Evolutionary conservation across 2,888 invertebrate species (phyloP), one percentile per base, ranked within the genome.

Genomic region (Ptychoptera albimana): DNA sequence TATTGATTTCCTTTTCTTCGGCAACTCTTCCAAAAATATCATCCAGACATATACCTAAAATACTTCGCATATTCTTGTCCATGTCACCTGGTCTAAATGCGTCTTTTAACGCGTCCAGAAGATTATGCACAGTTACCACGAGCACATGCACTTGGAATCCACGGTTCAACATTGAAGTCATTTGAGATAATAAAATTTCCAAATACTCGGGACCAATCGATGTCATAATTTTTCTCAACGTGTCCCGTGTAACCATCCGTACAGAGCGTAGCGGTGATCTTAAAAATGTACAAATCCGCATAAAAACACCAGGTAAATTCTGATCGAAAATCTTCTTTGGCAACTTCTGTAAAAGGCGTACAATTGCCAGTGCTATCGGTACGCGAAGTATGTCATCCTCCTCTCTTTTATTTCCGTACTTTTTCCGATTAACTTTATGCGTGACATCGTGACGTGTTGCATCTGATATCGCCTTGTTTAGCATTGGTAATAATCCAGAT

Each of bases 121-220:
- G 75, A 0, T 82, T 75, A 58, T 94, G 88, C 14, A 91, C 74
- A 0, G 94, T 92, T 48, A 80, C 91, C 3, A 85, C 84, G 43
- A 97, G 67, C 0, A 97, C 94, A 56, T 97, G 96, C 2, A 89
- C 79, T 71, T 94, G 93, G 60, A 85, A 97, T 10, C 97, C 97
- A 57, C 82, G 75, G 0, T 79, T 86, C 44, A 97, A 68, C 14
- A 88, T 65, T 5, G 82, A 68, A 32, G 79, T 78, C 60, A 97
- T 74, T 63, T 93, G 91, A 48, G 77, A 76, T 10, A 96, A 62
- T 15, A 96, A 64, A 53, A 79, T 69, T 8, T 77, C 73, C 48
- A 97, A 69, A 62, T 89, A 89, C 12, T 74, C 66, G 0, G 89
- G 77, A 0, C 96, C 96, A 8, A 98, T 71, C 0, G 85, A 76